phyloP scores from a whole-genome alignment of 2,113 vertebrate species.

The Chamaea fasciata region DNA sequence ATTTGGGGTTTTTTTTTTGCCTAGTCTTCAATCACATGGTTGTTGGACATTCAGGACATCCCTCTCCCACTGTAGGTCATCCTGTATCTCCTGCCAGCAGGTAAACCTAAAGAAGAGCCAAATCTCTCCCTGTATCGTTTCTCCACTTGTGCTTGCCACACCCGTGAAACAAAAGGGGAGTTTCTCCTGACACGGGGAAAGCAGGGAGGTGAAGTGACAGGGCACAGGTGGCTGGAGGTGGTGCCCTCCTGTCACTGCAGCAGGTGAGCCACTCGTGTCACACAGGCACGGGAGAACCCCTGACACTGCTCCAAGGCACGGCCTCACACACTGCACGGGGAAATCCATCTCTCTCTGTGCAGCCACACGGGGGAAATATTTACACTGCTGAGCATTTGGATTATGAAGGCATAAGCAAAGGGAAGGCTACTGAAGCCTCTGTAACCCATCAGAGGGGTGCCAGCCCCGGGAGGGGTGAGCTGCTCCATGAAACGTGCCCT shows the following conservation, averaged over 20 bases:
- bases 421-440: conserved; percentile 11
- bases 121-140: neutral
- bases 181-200: neutral
- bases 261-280: neutral
- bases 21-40: neutral
- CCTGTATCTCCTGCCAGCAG: neutral
- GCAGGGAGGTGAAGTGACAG: neutral
- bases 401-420: neutral
- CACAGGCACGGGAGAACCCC: neutral
- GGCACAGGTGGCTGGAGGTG: neutral
- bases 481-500: neutral
- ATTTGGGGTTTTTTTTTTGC: neutral
- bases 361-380: neutral
- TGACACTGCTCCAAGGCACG: rapidly evolving
- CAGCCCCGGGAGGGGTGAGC: neutral
- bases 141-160: neutral
- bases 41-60: neutral
- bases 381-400: neutral
- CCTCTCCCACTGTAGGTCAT: neutral
- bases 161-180: neutral
- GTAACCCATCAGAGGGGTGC: neutral
- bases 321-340: neutral
- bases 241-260: neutral
- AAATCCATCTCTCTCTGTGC: neutral
- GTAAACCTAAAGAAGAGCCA: neutral